Conservation (phyloP, 2,113 vertebrate species). For the Thomomys bottae region DNA sequence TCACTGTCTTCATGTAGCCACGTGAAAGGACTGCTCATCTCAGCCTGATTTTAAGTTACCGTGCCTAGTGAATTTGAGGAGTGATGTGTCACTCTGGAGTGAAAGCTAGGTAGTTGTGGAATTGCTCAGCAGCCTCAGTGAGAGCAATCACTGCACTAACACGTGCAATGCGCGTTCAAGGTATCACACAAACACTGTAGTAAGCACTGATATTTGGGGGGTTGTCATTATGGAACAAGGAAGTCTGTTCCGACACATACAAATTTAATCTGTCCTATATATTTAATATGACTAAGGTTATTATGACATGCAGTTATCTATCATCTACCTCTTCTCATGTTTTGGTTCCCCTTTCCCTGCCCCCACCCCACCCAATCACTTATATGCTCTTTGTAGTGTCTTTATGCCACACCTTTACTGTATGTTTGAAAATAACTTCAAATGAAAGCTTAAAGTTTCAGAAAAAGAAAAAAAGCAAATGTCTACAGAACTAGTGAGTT, state of each 20-base stretch:
- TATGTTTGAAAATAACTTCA: constrained; percentile 4
- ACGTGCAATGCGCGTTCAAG: neutral
- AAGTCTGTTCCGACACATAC: neutral
- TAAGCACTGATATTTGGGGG: neutral
- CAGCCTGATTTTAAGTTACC: neutral
- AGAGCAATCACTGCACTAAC: neutral
- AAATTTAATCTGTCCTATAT: neutral
- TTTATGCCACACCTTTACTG: neutral
- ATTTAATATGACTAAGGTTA: neutral
- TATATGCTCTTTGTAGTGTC: neutral
- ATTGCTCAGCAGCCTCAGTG: neutral
- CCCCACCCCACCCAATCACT: too few species aligned
- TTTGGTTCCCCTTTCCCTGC: too few species aligned
- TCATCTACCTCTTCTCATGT: neutral
- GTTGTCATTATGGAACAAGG: neutral
- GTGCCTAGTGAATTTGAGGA: neutral
- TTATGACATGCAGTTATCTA: neutral
- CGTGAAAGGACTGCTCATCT: neutral
- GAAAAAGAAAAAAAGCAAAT: neutral
- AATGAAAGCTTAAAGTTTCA: neutral
- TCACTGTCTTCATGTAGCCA: neutral
- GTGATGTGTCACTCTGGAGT: too few species aligned
- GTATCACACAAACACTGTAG: neutral
- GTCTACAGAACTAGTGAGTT: constrained; percentile 57
- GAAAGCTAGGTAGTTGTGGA: neutral